Evolutionary conservation across 92 coral and sea anemone genomes (phyloP).

Genomic region (Paramuricea clavata): DNA sequence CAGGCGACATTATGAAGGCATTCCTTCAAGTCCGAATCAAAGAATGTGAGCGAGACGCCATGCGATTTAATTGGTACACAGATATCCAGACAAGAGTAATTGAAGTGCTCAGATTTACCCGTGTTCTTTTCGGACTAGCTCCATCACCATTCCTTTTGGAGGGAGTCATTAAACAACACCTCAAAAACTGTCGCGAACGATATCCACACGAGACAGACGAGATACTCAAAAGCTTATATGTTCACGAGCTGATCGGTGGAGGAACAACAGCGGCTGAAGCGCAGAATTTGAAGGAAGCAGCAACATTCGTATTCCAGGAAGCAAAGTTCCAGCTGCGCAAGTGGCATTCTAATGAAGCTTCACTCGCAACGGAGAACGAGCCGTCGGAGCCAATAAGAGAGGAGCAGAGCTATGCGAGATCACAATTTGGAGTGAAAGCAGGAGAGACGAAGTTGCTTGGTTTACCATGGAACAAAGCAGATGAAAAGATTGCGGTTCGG

Average conservation of each 20-base stretch:
- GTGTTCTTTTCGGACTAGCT: neutral
- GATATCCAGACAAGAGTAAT: neutral
- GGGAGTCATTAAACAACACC: neutral
- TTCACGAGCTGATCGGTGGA: neutral
- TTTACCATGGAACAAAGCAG: neutral
- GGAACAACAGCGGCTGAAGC: neutral
- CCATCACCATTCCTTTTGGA: neutral
- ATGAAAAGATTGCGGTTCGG: neutral
- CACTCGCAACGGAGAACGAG: neutral
- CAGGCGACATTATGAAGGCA: neutral
- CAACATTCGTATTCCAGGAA: neutral
- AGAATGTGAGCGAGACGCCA: neutral
- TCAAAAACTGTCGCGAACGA: neutral
- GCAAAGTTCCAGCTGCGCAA: neutral
- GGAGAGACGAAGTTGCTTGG: neutral
- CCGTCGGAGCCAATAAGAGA: neutral
- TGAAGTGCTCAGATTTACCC: neutral
- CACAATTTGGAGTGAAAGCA: neutral
- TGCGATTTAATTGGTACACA: slow-evolving; percentile 10
- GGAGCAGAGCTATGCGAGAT: neutral
- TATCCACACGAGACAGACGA: neutral
- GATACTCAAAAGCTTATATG: neutral
- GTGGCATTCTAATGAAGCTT: neutral
- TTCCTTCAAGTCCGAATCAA: slow-evolving; percentile 5
- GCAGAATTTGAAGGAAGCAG: neutral